phyloP scores from a whole-genome alignment of 1,140 invertebrate genomes.

The Lepidurus packardi region DNA sequence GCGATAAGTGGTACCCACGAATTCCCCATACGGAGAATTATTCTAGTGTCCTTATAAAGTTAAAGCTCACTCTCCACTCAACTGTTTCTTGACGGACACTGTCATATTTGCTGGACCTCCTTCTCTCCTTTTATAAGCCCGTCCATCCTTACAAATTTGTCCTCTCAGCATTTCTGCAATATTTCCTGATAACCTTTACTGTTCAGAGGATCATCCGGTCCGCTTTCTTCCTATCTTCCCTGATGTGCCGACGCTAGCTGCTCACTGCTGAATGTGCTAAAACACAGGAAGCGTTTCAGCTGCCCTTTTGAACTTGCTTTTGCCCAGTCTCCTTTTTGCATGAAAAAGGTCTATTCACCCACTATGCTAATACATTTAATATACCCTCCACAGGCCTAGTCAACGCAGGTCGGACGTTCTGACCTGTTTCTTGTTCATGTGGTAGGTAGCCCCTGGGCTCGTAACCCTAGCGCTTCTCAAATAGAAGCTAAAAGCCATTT shows the following conservation, averaged over 20 bases:
- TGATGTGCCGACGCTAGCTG: not conserved
- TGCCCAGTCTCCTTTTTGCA: not conserved
- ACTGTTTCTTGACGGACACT: not conserved
- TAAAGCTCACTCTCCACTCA: not conserved
- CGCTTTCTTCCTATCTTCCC: not conserved
- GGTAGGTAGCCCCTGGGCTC: not conserved
- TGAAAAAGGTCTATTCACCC: not conserved
- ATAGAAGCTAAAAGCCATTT: not conserved
- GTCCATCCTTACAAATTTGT: not conserved
- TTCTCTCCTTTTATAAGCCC: not conserved
- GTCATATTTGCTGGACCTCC: not conserved
- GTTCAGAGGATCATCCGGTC: conserved; percentile 6
- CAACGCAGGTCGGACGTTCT: conserved; percentile 20
- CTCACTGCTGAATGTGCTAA: not conserved
- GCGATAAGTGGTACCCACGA: conserved; percentile 21
- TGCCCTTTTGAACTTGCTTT: not conserved
- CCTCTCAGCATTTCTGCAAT: not conserved
- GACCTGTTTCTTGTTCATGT: conserved; percentile 6
- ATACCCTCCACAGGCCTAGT: not conserved
- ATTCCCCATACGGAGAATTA: not conserved
- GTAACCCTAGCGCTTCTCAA: not conserved
- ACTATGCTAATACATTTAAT: not conserved
- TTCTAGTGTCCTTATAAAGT: not conserved
- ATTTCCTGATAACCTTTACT: not conserved
- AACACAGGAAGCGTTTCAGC: conserved; percentile 6